Evolutionary conservation across 92 coral and sea anemone genomes (phyloP).

Genomic region (Pocillopora grandis): DNA sequence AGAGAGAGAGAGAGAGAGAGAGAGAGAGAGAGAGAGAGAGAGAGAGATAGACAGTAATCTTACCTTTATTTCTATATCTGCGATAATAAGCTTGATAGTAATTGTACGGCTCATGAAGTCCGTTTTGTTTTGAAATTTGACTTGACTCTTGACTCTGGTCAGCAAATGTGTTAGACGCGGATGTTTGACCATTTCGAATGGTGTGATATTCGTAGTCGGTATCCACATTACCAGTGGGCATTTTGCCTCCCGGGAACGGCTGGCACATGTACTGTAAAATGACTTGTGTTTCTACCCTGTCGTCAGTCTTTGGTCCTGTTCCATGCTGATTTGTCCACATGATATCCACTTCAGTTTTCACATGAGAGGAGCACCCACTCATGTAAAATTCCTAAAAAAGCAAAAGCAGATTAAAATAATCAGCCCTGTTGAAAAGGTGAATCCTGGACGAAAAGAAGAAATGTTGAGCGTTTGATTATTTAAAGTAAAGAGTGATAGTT

Average conservation of each 20-base stretch:
- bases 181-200: slow-evolving; percentile 15
- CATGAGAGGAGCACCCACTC: slow-evolving; percentile 29
- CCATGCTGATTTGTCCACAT: slow-evolving; percentile 69
- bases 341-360: slow-evolving; percentile 47
- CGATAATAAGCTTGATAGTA: slow-evolving; percentile 16
- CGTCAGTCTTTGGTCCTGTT: slow-evolving; percentile 36
- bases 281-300: slow-evolving; percentile 45
- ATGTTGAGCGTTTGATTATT: too few species aligned
- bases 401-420: background rate
- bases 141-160: background rate
- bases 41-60: background rate
- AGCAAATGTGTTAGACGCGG: background rate
- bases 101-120: slow-evolving; percentile 32
- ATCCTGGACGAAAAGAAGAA: background rate
- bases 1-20: too few species aligned
- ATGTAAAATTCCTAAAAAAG: slow-evolving; percentile 24
- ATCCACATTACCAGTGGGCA: slow-evolving; percentile 23
- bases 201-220: slow-evolving; percentile 29
- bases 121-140: background rate
- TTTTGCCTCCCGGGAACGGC: slow-evolving; percentile 40
- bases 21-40: background rate
- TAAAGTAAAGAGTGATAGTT: background rate
- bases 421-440: background rate
- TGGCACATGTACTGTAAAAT: slow-evolving; percentile 60
- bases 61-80: slow-evolving; percentile 27